Conservation (phyloP, 2,888 invertebrate genomes). For the Drosophila bunnanda region DNA sequence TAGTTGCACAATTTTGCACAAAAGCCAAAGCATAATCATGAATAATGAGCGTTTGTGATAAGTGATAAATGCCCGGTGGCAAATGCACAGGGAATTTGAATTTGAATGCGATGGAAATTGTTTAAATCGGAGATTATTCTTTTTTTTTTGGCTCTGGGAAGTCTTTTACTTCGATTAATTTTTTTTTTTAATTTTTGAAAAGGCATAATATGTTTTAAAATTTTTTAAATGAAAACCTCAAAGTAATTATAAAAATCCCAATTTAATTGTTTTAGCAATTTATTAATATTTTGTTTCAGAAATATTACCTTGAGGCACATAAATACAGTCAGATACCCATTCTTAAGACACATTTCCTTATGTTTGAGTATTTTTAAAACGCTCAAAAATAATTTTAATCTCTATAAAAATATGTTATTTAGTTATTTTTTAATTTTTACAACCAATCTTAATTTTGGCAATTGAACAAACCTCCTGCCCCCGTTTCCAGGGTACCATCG, state of each 20-base stretch:
- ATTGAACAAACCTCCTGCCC: not conserved
- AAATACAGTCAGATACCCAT: no score
- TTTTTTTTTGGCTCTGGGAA: slow-evolving; percentile 11
- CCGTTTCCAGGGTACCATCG: slow-evolving; percentile 3
- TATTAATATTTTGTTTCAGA: not conserved
- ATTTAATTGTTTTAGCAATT: not conserved
- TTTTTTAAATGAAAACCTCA: no score
- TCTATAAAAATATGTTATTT: accelerated
- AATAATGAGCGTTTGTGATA: slow-evolving; percentile 82
- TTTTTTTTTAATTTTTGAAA: no score
- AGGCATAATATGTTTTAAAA: not conserved
- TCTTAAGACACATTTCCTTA: no score
- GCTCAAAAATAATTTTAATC: not conserved
- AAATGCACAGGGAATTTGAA: slow-evolving; percentile 65
- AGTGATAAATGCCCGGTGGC: slow-evolving; percentile 69
- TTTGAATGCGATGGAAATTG: slow-evolving; percentile 38
- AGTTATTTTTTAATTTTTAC: not conserved
- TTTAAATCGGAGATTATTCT: slow-evolving; percentile 1
- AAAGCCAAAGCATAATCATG: slow-evolving; percentile 82
- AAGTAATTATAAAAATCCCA: no score
- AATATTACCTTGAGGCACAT: not conserved
- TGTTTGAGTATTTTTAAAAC: no score
- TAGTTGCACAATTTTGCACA: slow-evolving; percentile 83
- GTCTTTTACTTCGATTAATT: slow-evolving; percentile 7
- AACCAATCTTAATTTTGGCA: not conserved